These are phyloP conservation scores for Lamellibrachia satsuma DNA, from an alignment of 2,888 invertebrate species.

Conservation along the genomic window DNA sequence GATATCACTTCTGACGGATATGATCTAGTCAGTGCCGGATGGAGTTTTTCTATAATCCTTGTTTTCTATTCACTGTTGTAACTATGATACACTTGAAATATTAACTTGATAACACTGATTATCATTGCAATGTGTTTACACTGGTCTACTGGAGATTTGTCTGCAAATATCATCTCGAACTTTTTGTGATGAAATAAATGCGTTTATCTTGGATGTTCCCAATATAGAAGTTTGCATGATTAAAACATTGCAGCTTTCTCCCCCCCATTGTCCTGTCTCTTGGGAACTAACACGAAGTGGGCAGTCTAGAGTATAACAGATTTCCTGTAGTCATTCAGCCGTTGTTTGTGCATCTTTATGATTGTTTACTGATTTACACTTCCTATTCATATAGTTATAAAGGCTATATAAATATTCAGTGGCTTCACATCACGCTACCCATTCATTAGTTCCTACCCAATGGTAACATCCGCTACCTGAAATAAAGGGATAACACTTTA, in stretches of 20 bases:
- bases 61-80: too few relatives aligned
- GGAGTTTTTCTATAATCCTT: too few relatives aligned
- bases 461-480: neutral
- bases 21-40: too few relatives aligned
- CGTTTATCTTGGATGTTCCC: neutral
- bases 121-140: neutral
- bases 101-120: neutral
- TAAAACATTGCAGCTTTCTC: neutral
- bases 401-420: neutral
- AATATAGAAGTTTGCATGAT: neutral
- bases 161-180: neutral
- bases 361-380: neutral
- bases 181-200: neutral
- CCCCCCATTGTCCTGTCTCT: neutral
- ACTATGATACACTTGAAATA: neutral
- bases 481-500: neutral
- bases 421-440: neutral
- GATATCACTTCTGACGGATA: too few relatives aligned
- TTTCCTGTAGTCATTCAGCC: neutral
- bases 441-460: neutral
- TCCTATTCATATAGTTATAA: conserved; percentile 4
- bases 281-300: neutral
- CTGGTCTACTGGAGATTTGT: neutral
- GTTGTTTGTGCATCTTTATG: neutral
- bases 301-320: neutral